phyloP scores from a whole-genome alignment of 1,140 invertebrate species.

The Oedothorax gibbosus region DNA sequence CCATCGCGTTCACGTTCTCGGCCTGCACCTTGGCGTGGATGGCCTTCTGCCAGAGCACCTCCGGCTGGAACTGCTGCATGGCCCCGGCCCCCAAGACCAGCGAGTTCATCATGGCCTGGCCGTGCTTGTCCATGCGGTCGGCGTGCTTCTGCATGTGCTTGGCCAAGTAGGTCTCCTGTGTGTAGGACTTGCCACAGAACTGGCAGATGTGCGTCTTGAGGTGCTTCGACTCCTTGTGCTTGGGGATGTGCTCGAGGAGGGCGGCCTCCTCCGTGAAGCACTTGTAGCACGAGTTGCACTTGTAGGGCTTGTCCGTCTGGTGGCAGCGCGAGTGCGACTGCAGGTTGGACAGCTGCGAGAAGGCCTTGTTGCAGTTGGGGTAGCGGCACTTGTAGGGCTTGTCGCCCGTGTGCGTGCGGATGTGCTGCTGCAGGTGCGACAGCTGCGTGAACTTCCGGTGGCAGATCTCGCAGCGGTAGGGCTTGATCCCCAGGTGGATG shows the following conservation, averaged over 20 bases:
- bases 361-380: slow-evolving; percentile 94
- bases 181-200: slow-evolving; percentile 99
- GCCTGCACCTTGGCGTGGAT: slow-evolving; percentile 38
- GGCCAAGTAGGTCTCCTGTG: slow-evolving; percentile 97
- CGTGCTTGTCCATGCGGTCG: slow-evolving; percentile 60
- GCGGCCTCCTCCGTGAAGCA: slow-evolving; percentile 95
- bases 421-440: slow-evolving; percentile 98
- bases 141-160: slow-evolving; percentile 95
- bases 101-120: slow-evolving; percentile 29
- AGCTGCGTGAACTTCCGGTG: slow-evolving; percentile 99
- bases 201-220: slow-evolving; percentile 99
- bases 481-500: slow-evolving; percentile 87
- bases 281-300: slow-evolving; percentile 99
- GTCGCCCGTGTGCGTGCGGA: slow-evolving; percentile 97
- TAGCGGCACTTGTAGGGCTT: slow-evolving; percentile 98
- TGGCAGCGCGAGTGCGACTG: slow-evolving; percentile 98
- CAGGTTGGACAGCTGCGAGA: slow-evolving; percentile 97
- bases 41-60: slow-evolving; percentile 54
- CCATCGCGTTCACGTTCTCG: background rate
- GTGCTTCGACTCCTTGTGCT: slow-evolving; percentile 99
- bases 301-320: slow-evolving; percentile 96
- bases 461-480: slow-evolving; percentile 88
- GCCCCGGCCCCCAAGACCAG: slow-evolving; percentile 26
- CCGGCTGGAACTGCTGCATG: slow-evolving; percentile 41
- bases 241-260: slow-evolving; percentile 96